phyloP scores from a whole-genome alignment of 2,888 invertebrate species.

The Bombylius major region DNA sequence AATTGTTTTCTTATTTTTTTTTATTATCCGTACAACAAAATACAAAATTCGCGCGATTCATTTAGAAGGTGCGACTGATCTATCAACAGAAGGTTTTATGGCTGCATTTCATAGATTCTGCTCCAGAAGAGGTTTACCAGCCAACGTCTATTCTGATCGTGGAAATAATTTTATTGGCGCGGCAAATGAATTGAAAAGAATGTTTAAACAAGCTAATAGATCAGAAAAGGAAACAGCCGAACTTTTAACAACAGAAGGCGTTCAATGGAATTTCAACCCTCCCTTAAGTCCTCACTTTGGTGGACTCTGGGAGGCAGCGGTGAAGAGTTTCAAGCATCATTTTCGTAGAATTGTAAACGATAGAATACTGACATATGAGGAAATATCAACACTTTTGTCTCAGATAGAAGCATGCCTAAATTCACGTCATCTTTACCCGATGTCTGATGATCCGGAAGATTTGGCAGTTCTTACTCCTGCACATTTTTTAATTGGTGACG shows the following conservation, averaged over 20 bases:
- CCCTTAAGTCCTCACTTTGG: conserved; percentile 20
- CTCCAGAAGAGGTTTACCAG: not conserved
- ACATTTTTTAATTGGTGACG: too few species aligned
- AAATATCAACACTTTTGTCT: too few species aligned
- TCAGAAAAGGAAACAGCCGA: not conserved
- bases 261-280: conserved; percentile 22
- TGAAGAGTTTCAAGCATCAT: too few species aligned
- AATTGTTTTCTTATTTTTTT: too few species aligned
- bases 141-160: not conserved
- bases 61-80: not conserved
- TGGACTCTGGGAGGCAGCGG: too few species aligned
- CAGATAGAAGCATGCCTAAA: too few species aligned
- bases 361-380: too few species aligned
- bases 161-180: not conserved
- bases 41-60: not conserved
- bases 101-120: not conserved
- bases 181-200: not conserved
- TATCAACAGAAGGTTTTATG: not conserved
- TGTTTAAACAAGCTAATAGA: not conserved
- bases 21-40: too few species aligned
- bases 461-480: too few species aligned
- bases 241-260: not conserved
- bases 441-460: too few species aligned
- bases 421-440: too few species aligned
- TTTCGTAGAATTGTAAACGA: too few species aligned